Evolutionary conservation across 1,140 invertebrate genomes (phyloP).

Genomic region (Triops cancriformis): DNA sequence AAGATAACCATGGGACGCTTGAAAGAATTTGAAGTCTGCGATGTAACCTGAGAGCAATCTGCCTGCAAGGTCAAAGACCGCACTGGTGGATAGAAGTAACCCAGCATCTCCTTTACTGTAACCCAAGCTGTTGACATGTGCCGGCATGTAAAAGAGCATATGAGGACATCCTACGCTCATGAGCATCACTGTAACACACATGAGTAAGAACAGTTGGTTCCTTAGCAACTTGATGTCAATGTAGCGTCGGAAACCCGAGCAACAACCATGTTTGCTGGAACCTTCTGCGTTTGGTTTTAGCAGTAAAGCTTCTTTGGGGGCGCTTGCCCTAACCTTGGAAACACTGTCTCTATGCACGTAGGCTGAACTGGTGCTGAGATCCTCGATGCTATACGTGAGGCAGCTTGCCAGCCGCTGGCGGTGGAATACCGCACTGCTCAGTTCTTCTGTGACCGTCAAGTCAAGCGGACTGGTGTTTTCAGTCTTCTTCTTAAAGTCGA

Average conservation of each 20-base stretch:
- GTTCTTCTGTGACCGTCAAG: neutral
- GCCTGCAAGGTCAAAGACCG: conserved; percentile 57
- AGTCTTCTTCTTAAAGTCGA: neutral
- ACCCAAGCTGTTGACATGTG: conserved; percentile 51
- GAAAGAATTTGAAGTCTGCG: conserved; percentile 59
- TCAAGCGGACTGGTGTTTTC: neutral
- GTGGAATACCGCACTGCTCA: neutral
- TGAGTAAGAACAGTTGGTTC: conserved; percentile 57
- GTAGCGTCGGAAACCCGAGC: conserved; percentile 40
- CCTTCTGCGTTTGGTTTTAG: neutral
- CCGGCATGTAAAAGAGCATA: conserved; percentile 62
- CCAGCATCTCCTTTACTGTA: conserved; percentile 59
- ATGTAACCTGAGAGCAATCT: conserved; percentile 59
- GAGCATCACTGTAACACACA: conserved; percentile 59
- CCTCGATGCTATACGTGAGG: conserved; percentile 59
- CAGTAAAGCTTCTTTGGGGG: neutral
- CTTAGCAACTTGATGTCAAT: conserved; percentile 57
- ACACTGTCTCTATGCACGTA: conserved; percentile 56
- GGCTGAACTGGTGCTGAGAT: conserved; percentile 61
- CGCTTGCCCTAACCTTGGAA: neutral
- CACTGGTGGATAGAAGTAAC: conserved; percentile 60
- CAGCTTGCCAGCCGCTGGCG: neutral
- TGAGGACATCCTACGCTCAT: conserved; percentile 68
- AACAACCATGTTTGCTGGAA: neutral
- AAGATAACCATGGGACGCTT: conserved; percentile 58